Base-by-base conservation (phyloP, 2,113 vertebrate genomes). In the Syngnathus scovelli region DNA sequence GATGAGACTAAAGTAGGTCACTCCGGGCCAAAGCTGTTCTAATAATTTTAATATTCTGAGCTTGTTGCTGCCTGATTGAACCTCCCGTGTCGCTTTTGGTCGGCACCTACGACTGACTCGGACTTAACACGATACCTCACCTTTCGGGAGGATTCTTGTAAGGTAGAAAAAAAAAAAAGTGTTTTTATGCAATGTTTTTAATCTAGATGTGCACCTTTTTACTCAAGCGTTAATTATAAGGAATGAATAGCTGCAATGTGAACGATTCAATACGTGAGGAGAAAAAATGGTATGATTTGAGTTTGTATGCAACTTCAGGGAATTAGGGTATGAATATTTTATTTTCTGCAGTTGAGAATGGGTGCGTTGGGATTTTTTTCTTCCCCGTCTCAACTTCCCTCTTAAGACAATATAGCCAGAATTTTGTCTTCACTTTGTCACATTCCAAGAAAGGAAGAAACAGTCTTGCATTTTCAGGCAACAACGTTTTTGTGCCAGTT, bases 291-390 rank as follows among this genome's bases (percentile, higher is more conserved):
- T 69, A 78, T 67, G 19, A 77, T 80, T 69, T 82, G 21, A 81
- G 73, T 61, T 66, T 18, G 36, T 46, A 59, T 72, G 60, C 19
- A 73, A 72, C 66, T 88, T 89, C 88, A 89, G 88, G 88, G 86
- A 90, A 77, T 77, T 82, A 33, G 27, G 27, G 74, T 7, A 67
- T 41, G 70, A 77, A 68, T 80, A 67, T 78, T 70, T 41, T 68
- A 3, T 8, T 56, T 72, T 58, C 62, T 64, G 46, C 39, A 1
- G 21, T 71, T 36, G 60, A 58, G 55, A 2, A 36, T 27, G 43
- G 13, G 18, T 36, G 33, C 21, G 15, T 16, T 16, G 41, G 38
- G 60, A 41, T 58, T 5, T 16, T 46, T 38, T 74, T 23, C 23
- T 23, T 23, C 23, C 23, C 23, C 23, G 23, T 23, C 21, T 60